Percentiles rank a stretch among this genome's conserved stretches.
phyloP scores from a whole-genome alignment of 2,113 vertebrate species.

The Acrocephalus arundinaceus region DNA sequence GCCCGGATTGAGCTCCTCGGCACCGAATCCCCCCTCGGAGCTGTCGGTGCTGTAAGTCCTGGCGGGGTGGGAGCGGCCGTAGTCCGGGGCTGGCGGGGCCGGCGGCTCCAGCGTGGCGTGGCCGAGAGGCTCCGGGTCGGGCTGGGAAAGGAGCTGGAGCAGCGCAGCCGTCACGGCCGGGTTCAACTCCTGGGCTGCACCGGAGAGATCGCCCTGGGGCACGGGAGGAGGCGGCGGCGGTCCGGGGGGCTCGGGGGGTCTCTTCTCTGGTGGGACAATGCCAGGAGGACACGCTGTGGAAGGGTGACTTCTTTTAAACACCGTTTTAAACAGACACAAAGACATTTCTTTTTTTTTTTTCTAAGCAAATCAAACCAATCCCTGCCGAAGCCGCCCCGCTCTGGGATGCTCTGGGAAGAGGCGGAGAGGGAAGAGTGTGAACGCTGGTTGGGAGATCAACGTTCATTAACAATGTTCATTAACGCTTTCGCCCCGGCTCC shows the following conservation, averaged over 20 bases:
- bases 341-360: not conserved
- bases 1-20: slow-evolving; percentile 73
- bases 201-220: slow-evolving; percentile 67
- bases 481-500: not conserved
- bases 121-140: slow-evolving; percentile 78
- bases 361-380: not conserved
- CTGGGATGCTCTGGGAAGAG: not conserved
- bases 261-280: slow-evolving; percentile 83
- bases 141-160: slow-evolving; percentile 92
- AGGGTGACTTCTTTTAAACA: slow-evolving; percentile 84
- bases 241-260: slow-evolving; percentile 86
- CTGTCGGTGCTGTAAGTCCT: slow-evolving; percentile 76
- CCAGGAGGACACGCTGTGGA: slow-evolving; percentile 82
- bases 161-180: slow-evolving; percentile 89
- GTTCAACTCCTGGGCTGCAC: slow-evolving; percentile 80
- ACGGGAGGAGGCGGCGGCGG: slow-evolving; percentile 70
- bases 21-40: slow-evolving; percentile 72
- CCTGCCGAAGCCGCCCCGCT: not conserved
- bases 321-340: slow-evolving; percentile 26
- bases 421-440: not conserved
- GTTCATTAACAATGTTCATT: not conserved
- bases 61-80: slow-evolving; percentile 62
- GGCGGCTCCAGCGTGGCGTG: slow-evolving; percentile 69
- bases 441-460: not conserved
- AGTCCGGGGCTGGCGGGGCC: slow-evolving; percentile 62